Evolutionary conservation across 2,113 vertebrate genomes (phyloP).

Genomic region (Bolborhynchus lineola): DNA sequence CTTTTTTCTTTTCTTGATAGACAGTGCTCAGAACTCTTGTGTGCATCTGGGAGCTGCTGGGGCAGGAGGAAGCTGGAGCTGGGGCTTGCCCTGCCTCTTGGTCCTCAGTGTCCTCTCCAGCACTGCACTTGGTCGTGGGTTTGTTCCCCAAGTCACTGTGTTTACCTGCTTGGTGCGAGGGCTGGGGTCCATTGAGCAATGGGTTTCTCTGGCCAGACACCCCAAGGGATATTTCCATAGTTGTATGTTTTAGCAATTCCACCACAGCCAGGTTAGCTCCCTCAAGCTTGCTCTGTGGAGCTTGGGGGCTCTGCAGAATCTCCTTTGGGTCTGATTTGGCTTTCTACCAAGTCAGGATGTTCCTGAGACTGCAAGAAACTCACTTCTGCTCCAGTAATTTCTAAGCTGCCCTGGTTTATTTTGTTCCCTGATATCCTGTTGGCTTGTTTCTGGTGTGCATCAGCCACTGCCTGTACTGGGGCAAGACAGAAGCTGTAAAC

Average conservation of each 20-base stretch:
- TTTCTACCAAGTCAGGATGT: conserved; percentile 26
- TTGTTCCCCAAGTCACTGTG: accelerated
- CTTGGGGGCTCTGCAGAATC: neutral
- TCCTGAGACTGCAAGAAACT: conserved; percentile 9
- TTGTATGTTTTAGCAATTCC: neutral
- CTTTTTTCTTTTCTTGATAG: conserved; percentile 31
- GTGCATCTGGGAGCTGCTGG: conserved; percentile 29
- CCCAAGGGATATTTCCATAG: neutral
- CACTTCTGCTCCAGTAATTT: conserved; percentile 49
- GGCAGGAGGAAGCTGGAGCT: neutral
- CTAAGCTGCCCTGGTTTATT: neutral
- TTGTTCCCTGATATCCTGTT: neutral
- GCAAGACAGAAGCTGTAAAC: neutral
- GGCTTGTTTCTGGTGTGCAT: neutral
- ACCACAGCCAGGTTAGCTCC: neutral
- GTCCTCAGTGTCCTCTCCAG: neutral
- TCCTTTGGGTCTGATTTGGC: neutral
- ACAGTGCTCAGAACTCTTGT: neutral
- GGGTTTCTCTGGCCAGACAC: neutral
- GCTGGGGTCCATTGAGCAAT: neutral
- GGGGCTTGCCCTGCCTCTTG: neutral
- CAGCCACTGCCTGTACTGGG: neutral
- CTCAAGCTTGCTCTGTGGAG: accelerated
- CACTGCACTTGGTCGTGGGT: accelerated
- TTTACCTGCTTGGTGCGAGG: neutral